phyloP scores from a whole-genome alignment of 2,113 vertebrate species.

The Apodemus speciosus region DNA sequence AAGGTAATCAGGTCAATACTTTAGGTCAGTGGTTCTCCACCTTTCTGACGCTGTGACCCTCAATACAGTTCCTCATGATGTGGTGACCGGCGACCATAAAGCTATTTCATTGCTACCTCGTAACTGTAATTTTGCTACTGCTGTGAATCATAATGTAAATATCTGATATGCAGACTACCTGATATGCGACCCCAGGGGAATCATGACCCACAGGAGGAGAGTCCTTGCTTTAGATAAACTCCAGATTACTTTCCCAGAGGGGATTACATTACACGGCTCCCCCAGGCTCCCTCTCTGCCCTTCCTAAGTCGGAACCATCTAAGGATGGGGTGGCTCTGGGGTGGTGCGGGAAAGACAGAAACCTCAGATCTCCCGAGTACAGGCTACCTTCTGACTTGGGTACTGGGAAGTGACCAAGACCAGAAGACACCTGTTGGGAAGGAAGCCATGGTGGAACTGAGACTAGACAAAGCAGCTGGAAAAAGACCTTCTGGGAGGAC shows the following conservation, averaged over 20 bases:
- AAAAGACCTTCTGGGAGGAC: neutral
- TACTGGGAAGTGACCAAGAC: rapidly evolving
- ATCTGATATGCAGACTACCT: neutral
- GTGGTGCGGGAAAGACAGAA: neutral
- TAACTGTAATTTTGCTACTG: neutral
- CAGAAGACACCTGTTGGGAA: neutral
- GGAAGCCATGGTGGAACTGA: neutral
- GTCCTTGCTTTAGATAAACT: neutral
- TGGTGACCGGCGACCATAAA: neutral
- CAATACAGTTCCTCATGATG: neutral
- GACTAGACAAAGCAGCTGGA: too few relatives aligned
- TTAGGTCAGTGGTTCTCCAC: neutral
- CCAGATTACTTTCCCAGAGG: neutral
- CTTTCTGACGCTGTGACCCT: neutral
- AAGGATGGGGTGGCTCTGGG: neutral
- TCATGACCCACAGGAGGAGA: neutral
- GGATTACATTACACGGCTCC: rapidly evolving
- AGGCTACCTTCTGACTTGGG: too few relatives aligned
- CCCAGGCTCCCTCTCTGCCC: neutral
- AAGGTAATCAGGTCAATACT: neutral
- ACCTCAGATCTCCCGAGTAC: neutral
- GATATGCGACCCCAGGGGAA: neutral
- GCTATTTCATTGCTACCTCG: neutral
- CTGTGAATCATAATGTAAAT: neutral
- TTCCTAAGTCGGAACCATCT: rapidly evolving